Conservation (phyloP, 2,888 invertebrate genomes). For the Tigriopus californicus region DNA sequence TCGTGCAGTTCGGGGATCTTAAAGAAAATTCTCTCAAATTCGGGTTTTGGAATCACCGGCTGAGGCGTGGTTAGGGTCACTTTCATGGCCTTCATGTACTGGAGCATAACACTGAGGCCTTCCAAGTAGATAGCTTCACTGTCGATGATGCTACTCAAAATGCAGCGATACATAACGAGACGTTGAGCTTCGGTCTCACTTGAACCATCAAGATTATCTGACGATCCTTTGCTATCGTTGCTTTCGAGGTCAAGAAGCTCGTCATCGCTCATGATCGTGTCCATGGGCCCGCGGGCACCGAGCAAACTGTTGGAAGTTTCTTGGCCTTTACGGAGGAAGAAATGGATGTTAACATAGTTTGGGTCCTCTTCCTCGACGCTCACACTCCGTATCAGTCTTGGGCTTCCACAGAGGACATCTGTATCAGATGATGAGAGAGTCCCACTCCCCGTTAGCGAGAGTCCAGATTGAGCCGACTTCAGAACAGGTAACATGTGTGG, state of each 20-base stretch:
- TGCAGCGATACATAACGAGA: constrained; percentile 66
- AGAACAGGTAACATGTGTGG: constrained; percentile 1
- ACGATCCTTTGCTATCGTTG: neutral
- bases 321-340: constrained; percentile 55
- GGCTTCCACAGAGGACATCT: constrained; percentile 17
- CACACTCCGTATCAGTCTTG: constrained; percentile 15
- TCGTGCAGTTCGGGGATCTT: constrained; percentile 72
- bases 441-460: neutral
- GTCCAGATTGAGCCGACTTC: neutral
- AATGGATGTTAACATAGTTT: constrained; percentile 82
- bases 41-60: constrained; percentile 69
- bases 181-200: constrained; percentile 46
- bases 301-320: neutral
- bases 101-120: constrained; percentile 38
- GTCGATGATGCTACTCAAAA: constrained; percentile 71
- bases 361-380: constrained; percentile 32
- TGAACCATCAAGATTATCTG: neutral
- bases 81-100: constrained; percentile 82
- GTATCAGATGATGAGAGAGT: constrained; percentile 16
- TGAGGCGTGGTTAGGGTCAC: constrained; percentile 69
- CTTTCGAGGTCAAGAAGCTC: neutral
- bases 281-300: neutral
- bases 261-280: neutral
- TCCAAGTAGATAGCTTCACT: constrained; percentile 79
- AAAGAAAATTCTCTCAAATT: constrained; percentile 75